Base-by-base conservation (phyloP, 2,113 vertebrate genomes). In the Dendropsophus ebraccatus region DNA sequence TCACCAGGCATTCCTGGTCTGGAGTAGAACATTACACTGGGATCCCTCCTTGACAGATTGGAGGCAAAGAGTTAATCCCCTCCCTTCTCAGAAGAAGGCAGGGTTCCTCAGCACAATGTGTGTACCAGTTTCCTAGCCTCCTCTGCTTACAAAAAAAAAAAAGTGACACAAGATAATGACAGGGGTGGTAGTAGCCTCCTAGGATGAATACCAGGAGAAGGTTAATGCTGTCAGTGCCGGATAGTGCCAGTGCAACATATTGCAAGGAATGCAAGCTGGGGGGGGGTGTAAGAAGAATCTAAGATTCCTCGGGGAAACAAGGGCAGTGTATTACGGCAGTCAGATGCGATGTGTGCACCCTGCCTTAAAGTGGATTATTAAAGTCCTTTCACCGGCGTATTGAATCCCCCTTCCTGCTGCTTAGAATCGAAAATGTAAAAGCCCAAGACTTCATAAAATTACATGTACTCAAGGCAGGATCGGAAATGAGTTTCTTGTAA, bases 11-110 rank as follows among this genome's bases (percentile, higher is more conserved):
- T n/a, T 49, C 69, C 81, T 45, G 0, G 45, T 74, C 75, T 0
- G 0, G 0, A 0, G 19, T 6, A 23, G 0, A 1, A 30, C 81
- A 58, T 0, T 2, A 81, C 58, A 54, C 0, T 0, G 10, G 56
- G 73, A 84, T 50, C n/a, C 79, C 70, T 70, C 41, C 32, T 85
- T 47, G 73, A 52, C n/a, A 49, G 56, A 8, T 2, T 82, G 67
- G 21, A 56, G 54, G 8, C 73, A 1, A 14, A 70, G 85, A 86
- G 75, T 0, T 69, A 56, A 88, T 72, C 58, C 80, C 78, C 73
- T 74, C 67, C 85, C 85, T 6, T 12, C 62, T 1, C 23, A 12
- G 23, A 0, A 8, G 49, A 0, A 32, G 84, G 49, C 80, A 16
- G 25, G 75, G 72, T 74, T 73, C 58, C 67, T 70, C 32, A 41